These are phyloP conservation scores for Nesometra sesokonis DNA, from an alignment of 35 echinoderm and acorn worm genomes.

Conservation along the genomic window DNA sequence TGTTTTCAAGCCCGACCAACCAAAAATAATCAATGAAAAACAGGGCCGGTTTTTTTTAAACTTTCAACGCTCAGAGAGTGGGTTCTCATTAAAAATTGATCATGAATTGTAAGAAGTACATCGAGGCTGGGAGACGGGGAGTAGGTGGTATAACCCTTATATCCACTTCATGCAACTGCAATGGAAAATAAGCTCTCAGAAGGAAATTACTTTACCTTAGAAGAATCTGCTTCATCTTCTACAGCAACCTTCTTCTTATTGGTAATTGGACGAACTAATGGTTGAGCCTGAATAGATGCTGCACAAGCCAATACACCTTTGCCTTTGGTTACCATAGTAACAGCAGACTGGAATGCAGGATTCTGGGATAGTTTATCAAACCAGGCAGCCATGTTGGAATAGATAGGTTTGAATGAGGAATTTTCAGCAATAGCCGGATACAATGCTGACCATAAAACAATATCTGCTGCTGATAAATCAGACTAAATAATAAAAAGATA, in stretches of 20 bases:
- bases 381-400: conserved; percentile 46
- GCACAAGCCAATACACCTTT: conserved; percentile 56
- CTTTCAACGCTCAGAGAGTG: not conserved
- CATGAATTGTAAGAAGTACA: not conserved
- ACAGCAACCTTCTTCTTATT: not conserved
- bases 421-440: conserved; percentile 47
- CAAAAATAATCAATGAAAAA: no score
- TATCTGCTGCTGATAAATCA: conserved; percentile 52
- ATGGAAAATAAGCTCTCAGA: no score
- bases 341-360: conserved; percentile 37
- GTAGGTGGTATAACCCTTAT: no score
- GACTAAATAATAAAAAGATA: conserved; percentile 23
- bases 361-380: conserved; percentile 39
- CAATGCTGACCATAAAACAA: conserved; percentile 66
- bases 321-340: conserved; percentile 57
- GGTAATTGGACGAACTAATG: conserved; percentile 24
- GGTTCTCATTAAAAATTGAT: not conserved
- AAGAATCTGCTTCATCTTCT: not conserved
- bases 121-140: no score
- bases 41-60: conserved; percentile 31
- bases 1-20: no score
- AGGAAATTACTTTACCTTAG: no score
- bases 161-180: not conserved
- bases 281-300: conserved; percentile 67
- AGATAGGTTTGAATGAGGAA: conserved; percentile 11